Conservation (phyloP, 2,888 invertebrate genomes). For the Rotaria sp. region DNA sequence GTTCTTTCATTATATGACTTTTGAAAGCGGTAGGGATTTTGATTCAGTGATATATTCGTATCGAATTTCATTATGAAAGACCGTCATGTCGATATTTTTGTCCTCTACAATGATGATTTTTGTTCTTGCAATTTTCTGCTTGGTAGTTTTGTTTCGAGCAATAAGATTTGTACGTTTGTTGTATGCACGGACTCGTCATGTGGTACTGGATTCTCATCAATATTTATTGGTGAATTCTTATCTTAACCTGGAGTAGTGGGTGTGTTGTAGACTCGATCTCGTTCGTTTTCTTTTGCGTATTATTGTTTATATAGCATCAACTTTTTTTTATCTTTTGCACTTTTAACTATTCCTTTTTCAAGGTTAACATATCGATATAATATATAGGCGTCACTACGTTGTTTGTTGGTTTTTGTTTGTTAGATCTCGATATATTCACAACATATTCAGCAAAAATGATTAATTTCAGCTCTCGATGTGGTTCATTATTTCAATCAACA, state of each 20-base stretch:
- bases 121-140: no score
- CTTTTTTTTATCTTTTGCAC: neutral
- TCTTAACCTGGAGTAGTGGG: neutral
- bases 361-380: neutral
- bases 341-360: neutral
- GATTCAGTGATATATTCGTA: no score
- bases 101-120: no score
- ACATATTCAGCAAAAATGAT: neutral
- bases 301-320: neutral
- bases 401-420: neutral
- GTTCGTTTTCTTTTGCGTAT: neutral
- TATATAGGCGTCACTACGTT: neutral
- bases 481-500: neutral
- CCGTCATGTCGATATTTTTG: no score
- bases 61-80: no score
- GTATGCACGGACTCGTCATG: no score
- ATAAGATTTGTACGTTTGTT: no score
- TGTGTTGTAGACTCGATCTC: neutral
- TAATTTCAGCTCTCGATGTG: neutral
- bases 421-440: neutral
- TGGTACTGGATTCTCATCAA: no score
- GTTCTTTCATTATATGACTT: no score
- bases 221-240: neutral
- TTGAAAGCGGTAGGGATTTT: no score
- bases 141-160: no score